A percentile compares a stretch with the other conserved stretches of the same genome.
These are phyloP conservation scores for Melanaphis sacchari DNA, from an alignment of 1,140 invertebrate genomes.

Conservation along the genomic window DNA sequence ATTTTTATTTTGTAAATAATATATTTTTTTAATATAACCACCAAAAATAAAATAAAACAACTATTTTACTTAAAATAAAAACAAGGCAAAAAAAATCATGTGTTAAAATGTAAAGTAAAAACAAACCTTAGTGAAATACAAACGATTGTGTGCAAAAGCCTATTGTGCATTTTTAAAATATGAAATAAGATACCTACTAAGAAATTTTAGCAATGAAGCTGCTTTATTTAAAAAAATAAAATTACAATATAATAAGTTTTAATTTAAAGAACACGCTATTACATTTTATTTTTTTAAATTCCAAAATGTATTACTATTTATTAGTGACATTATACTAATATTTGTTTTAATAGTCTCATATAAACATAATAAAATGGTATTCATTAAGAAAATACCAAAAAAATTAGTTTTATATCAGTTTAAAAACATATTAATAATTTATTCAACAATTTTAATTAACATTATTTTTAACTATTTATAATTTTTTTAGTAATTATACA, in stretches of 20 bases:
- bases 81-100: slow-evolving; percentile 53
- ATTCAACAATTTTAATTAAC: not conserved
- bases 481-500: not conserved
- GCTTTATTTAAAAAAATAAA: slow-evolving; percentile 38
- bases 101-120: slow-evolving; percentile 52
- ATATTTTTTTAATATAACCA: slow-evolving; percentile 6
- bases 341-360: not conserved
- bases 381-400: not conserved
- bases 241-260: not conserved
- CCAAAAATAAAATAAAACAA: slow-evolving; percentile 45
- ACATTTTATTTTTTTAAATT: slow-evolving; percentile 14
- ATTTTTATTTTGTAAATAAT: slow-evolving; percentile 1
- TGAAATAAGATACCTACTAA: slow-evolving; percentile 30
- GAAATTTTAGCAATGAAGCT: slow-evolving; percentile 51
- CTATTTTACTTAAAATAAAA: slow-evolving; percentile 49
- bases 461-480: slow-evolving; percentile 6
- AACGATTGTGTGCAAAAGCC: slow-evolving; percentile 56
- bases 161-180: slow-evolving; percentile 42
- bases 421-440: not conserved
- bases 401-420: not conserved
- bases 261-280: not conserved
- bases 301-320: not conserved
- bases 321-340: not conserved
- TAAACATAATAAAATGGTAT: not conserved
- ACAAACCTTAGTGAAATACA: slow-evolving; percentile 51